Evolutionary conservation across 2,797 vertebrate species (phyloP).

Genomic region (Pyrocephalus nanus): DNA sequence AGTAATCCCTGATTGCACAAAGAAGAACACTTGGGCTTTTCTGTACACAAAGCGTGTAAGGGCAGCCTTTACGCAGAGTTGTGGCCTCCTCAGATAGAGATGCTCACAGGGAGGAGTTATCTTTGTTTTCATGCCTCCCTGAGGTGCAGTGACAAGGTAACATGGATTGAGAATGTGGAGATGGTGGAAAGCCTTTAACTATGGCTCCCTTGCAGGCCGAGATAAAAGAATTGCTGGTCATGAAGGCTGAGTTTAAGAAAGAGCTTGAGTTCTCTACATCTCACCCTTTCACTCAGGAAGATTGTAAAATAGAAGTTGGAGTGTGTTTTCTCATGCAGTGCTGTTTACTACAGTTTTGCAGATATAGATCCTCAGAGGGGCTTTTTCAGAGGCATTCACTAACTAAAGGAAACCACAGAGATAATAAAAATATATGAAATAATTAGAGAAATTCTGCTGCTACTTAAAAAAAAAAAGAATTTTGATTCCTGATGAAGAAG

Average conservation of each 20-base stretch:
- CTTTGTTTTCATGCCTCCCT: not conserved
- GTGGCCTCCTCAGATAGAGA: not conserved
- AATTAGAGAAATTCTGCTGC: not conserved
- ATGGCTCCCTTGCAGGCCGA: not conserved
- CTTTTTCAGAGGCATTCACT: not conserved
- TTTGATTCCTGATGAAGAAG: not conserved
- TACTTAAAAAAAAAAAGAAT: not conserved
- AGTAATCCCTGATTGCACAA: not conserved
- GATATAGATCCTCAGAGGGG: not conserved
- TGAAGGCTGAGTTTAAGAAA: not conserved
- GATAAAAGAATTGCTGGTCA: not conserved
- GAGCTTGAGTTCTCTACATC: not conserved
- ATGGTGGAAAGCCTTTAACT: not conserved
- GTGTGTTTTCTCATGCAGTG: not conserved
- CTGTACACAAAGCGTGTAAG: not conserved
- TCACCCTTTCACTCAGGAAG: not conserved
- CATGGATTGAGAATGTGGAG: not conserved
- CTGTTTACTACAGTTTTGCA: not conserved
- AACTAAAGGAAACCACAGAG: not conserved
- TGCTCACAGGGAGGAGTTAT: not conserved
- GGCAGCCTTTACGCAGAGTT: not conserved
- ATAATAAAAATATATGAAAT: not conserved
- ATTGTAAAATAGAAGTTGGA: not conserved
- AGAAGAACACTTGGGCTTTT: not conserved
- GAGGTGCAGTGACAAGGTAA: not conserved